Evolutionary conservation across 2,888 invertebrate species (phyloP).

Genomic region (Drosophila formosana): DNA sequence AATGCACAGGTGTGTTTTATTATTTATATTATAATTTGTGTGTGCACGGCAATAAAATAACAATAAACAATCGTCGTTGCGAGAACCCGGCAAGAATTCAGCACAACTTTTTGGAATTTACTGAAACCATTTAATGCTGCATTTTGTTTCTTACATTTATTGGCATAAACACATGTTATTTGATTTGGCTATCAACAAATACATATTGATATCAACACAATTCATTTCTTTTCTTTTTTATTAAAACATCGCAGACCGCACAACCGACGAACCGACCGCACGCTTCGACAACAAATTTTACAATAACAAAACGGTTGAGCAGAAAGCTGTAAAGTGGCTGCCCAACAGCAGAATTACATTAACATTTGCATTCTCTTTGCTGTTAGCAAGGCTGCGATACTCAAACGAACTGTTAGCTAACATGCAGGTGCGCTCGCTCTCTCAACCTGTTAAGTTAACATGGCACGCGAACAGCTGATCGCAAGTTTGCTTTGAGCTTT

Average conservation of each 20-base stretch:
- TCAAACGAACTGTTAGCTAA: constrained; percentile 29
- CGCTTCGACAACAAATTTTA: constrained; percentile 45
- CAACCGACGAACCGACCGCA: constrained; percentile 48
- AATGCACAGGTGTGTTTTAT: constrained; percentile 46
- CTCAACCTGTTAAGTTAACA: constrained; percentile 9
- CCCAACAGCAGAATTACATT: not conserved
- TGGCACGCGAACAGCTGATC: not conserved
- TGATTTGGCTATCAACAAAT: constrained; percentile 43
- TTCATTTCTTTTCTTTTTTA: constrained; percentile 21
- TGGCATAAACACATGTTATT: constrained; percentile 38
- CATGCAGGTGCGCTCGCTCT: not conserved
- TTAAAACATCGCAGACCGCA: constrained; percentile 36
- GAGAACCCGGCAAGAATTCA: not conserved
- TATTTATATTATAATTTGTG: constrained; percentile 20
- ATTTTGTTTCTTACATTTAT: constrained; percentile 49
- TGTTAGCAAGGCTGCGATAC: not conserved
- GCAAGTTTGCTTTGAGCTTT: not conserved
- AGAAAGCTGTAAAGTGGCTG: constrained; percentile 10
- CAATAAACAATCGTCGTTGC: constrained; percentile 30
- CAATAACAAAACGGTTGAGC: constrained; percentile 43
- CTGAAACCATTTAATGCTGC: not conserved
- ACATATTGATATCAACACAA: constrained; percentile 37
- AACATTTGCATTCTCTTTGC: constrained; percentile 9
- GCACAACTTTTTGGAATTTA: no score
- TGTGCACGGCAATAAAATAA: constrained; percentile 38